Base-by-base conservation (phyloP, 2,113 vertebrate species). In the Tympanuchus pallidicinctus region DNA sequence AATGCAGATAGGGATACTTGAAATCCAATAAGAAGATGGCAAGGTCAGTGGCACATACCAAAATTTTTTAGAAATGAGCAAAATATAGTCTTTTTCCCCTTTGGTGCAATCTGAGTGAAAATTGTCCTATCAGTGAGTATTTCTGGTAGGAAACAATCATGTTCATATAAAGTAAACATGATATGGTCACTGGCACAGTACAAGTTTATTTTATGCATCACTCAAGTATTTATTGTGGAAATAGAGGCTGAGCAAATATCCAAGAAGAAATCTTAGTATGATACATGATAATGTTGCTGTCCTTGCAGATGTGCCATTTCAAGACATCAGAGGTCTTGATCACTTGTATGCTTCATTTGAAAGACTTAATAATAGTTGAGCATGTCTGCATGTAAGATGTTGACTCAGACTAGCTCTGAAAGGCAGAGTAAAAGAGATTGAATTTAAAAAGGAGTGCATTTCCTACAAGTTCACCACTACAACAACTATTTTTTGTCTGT, bases 401-500 rank as follows among this genome's bases (percentile, higher is more conserved):
- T 94, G 65, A 77, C 52, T 69, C 28, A 65, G 85, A 93, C 48
- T 43, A 36, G 52, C 61, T 71, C 60, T 92, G 72, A 89, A 92
- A 94, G 47, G 48, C 65, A 92, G 52, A 83, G 56, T 13, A 75
- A 79, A 77, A 85, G 61, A 82, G 36, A 88, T 40, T 38, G 65
- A 70, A 50, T 89, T 83, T 88, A 77, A 42, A 74, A 20, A n/a
- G 73, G 45, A 79, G 32, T 77, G 17, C 19, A 20, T 57, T 95
- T 92, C 65, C 47, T 88, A 28, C 64, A 72, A 52, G 61, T 88
- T 92, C 60, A 48, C 30, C 15, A 57, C 25, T 59, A 36, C 81
- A 48, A 56, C 75, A 81, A 77, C 74, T 92, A 57, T 24, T 86
- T 83, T 84, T 91, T 13, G 3, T 85, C 82, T 88, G 65, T 38